Evolutionary conservation across 1,140 invertebrate species (phyloP).

Genomic region (Platyura marginata): DNA sequence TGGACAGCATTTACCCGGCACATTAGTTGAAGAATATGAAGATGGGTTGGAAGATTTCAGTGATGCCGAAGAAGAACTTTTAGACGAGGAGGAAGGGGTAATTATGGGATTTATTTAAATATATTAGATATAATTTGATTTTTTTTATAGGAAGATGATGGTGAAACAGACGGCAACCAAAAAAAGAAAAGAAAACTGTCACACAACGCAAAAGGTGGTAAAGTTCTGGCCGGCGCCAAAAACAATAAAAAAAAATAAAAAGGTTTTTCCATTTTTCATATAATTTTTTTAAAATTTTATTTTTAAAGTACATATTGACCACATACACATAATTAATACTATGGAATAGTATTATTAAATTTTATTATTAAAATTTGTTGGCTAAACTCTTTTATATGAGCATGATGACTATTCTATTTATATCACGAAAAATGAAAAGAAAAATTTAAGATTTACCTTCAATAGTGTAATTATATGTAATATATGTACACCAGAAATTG

Average conservation of each 20-base stretch:
- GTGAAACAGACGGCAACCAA: constrained; percentile 40
- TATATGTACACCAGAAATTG: too few relatives aligned
- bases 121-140: constrained; percentile 6
- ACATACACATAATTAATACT: too few relatives aligned
- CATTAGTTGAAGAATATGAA: constrained; percentile 53
- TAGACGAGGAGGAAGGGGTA: constrained; percentile 30
- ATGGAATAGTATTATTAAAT: too few relatives aligned
- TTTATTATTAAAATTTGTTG: too few relatives aligned
- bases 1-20: constrained; percentile 61
- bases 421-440: too few relatives aligned
- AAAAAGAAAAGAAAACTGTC: constrained; percentile 44
- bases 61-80: constrained; percentile 57
- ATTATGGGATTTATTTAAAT: background rate
- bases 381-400: too few relatives aligned
- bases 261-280: too few relatives aligned
- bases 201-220: constrained; percentile 35
- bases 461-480: too few relatives aligned
- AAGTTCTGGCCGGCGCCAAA: constrained; percentile 13
- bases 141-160: constrained; percentile 35
- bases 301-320: too few relatives aligned
- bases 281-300: too few relatives aligned
- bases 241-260: constrained; percentile 28
- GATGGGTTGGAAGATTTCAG: constrained; percentile 44
- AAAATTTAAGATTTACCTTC: too few relatives aligned
- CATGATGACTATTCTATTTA: too few relatives aligned